phyloP scores from a whole-genome alignment of 2,797 vertebrate genomes.

The Cebuella pygmaea region DNA sequence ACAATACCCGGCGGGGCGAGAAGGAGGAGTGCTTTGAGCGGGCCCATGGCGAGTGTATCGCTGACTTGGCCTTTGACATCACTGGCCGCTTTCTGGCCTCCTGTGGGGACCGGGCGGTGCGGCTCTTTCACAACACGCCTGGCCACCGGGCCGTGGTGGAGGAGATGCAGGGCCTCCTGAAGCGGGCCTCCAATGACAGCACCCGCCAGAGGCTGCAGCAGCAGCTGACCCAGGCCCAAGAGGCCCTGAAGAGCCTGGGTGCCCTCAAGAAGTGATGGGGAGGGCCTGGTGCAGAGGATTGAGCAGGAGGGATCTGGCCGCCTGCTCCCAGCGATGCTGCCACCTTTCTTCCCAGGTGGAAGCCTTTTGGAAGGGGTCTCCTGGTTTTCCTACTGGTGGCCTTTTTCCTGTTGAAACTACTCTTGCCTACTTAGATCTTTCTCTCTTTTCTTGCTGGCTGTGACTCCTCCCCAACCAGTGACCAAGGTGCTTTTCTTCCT shows the following conservation, averaged over 20 bases:
- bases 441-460: neutral
- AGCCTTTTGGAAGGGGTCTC: neutral
- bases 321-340: neutral
- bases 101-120: conserved; percentile 91
- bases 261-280: conserved; percentile 83
- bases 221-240: conserved; percentile 91
- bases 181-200: conserved; percentile 89
- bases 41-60: conserved; percentile 88
- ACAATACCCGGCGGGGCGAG: conserved; percentile 86
- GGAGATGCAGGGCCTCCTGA: conserved; percentile 93
- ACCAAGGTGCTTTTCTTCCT: conserved; percentile 43
- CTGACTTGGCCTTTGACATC: conserved; percentile 91
- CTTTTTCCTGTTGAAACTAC: conserved; percentile 37
- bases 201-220: conserved; percentile 93
- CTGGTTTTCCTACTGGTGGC: neutral
- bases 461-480: conserved; percentile 25
- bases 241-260: conserved; percentile 87
- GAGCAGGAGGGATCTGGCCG: neutral
- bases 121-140: conserved; percentile 92
- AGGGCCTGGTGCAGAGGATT: neutral
- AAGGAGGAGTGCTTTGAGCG: conserved; percentile 90
- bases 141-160: conserved; percentile 92
- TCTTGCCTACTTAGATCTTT: conserved; percentile 7
- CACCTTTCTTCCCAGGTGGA: neutral
- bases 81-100: conserved; percentile 91